Evolutionary conservation across 2,888 invertebrate species (phyloP).

Genomic region (Phanerotoma sp.): DNA sequence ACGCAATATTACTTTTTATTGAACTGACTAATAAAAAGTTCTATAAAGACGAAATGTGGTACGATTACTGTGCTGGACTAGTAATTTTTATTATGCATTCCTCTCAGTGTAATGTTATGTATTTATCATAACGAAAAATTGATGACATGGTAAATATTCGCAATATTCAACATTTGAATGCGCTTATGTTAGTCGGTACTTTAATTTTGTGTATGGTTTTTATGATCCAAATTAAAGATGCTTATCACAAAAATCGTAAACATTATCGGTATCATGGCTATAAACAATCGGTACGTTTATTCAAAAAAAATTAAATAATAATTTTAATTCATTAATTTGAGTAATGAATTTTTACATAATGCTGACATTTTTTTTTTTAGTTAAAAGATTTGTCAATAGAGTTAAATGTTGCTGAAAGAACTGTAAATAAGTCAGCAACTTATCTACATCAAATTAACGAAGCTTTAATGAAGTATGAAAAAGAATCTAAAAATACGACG

Average conservation of each 20-base stretch:
- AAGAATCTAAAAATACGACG: slow-evolving; percentile 39
- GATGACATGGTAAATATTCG: slow-evolving; percentile 51
- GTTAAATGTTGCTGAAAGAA: slow-evolving; percentile 53
- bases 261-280: slow-evolving; percentile 57
- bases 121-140: background rate
- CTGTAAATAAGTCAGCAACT: slow-evolving; percentile 50
- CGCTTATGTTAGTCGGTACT: slow-evolving; percentile 46
- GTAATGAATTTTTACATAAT: no score
- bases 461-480: slow-evolving; percentile 45
- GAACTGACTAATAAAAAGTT: no score
- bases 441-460: slow-evolving; percentile 52
- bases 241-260: slow-evolving; percentile 58
- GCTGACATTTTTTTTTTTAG: no score
- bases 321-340: slow-evolving; percentile 9
- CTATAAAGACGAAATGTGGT: no score
- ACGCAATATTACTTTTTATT: no score
- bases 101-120: no score
- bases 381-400: slow-evolving; percentile 56
- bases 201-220: slow-evolving; percentile 52
- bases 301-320: background rate
- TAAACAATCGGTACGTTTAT: slow-evolving; percentile 56
- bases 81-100: no score
- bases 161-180: slow-evolving; percentile 49
- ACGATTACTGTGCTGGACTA: no score
- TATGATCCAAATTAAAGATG: slow-evolving; percentile 57